Conservation (phyloP, 2,113 vertebrate genomes). For the Lipotes vexillifer region DNA sequence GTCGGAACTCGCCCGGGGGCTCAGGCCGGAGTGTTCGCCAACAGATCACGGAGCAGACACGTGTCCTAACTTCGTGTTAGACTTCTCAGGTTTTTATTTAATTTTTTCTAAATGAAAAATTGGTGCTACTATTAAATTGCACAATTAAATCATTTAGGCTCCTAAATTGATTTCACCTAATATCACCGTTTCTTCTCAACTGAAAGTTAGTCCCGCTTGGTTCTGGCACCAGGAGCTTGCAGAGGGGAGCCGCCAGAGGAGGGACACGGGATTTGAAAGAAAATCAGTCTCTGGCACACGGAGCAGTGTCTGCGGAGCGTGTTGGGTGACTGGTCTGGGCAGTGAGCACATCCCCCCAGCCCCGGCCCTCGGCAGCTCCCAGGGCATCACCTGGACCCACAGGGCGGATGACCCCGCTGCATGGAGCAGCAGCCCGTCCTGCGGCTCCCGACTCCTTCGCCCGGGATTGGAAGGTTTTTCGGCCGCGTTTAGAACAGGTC, state of each 20-base stretch:
- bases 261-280: background rate
- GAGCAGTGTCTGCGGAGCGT: background rate
- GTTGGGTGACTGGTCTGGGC: background rate
- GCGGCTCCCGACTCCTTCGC: background rate
- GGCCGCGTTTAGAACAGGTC: background rate
- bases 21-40: conserved; percentile 62
- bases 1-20: conserved; percentile 29
- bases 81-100: conserved; percentile 85
- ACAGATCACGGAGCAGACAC: conserved; percentile 71
- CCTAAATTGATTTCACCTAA: background rate
- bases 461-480: background rate
- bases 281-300: background rate
- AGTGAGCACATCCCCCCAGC: accelerated
- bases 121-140: conserved; percentile 84
- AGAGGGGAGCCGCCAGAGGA: background rate
- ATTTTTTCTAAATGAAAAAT: conserved; percentile 68
- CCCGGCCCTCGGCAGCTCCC: background rate
- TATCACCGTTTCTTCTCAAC: background rate
- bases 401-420: background rate
- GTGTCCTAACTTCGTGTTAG: conserved; percentile 77
- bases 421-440: conserved; percentile 24
- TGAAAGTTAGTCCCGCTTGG: background rate
- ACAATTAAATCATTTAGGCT: conserved; percentile 69
- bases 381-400: background rate
- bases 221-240: background rate